These are phyloP conservation scores for Pachyuromys duprasi DNA, from an alignment of 2,797 vertebrate species.

Conservation along the genomic window DNA sequence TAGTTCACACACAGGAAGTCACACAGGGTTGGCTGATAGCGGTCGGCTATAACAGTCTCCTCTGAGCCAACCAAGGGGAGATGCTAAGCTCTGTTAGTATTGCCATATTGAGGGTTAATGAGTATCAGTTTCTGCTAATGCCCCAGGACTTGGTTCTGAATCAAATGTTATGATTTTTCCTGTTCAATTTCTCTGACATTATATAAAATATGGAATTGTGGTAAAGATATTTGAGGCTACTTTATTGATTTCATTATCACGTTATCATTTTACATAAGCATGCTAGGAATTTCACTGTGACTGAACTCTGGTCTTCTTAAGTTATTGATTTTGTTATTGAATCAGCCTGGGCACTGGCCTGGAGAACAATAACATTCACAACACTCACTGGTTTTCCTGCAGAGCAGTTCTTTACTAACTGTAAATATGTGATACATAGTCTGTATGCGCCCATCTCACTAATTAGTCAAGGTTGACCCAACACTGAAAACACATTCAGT, in stretches of 20 bases:
- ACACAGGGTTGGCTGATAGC: constrained; percentile 4
- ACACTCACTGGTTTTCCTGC: background rate
- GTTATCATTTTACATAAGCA: background rate
- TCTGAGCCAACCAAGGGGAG: background rate
- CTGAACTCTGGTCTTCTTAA: constrained; percentile 7
- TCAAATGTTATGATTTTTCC: background rate
- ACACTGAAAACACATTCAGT: background rate
- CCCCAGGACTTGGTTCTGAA: background rate
- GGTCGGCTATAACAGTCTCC: background rate
- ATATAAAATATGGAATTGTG: constrained; percentile 29
- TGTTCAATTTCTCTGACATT: constrained; percentile 16
- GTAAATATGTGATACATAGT: background rate
- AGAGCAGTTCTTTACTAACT: background rate
- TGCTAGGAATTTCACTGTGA: background rate
- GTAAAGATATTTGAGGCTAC: background rate
- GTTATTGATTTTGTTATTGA: constrained; percentile 17
- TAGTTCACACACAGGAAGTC: constrained; percentile 10
- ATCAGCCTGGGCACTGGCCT: background rate
- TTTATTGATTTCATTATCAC: constrained; percentile 45
- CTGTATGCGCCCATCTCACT: background rate
- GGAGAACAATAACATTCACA: constrained; percentile 26
- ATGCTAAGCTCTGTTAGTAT: constrained; percentile 2
- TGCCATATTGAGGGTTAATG: background rate
- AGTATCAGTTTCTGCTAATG: background rate
- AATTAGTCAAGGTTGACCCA: background rate